phyloP scores from a whole-genome alignment of 35 echinoderm and acorn worm genomes.

The Hemicentrotus pulcherrimus region DNA sequence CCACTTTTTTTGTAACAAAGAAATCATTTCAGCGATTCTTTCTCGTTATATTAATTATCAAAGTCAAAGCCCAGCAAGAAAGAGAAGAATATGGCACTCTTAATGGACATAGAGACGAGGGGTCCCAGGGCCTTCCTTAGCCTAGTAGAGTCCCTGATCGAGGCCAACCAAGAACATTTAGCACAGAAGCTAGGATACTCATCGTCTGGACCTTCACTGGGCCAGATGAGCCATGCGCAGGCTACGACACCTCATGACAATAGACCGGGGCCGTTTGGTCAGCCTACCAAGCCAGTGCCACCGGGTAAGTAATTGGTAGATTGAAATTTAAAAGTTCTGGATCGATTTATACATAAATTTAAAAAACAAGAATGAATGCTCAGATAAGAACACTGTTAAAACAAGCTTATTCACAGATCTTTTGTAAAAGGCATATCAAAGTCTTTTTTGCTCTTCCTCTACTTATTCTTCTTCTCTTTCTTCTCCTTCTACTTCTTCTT shows the following conservation, averaged over 20 bases:
- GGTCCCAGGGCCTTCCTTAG: slow-evolving; percentile 74
- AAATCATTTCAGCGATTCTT: not conserved
- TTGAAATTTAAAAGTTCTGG: too few relatives aligned
- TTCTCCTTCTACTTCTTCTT: too few relatives aligned
- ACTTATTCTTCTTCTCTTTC: too few relatives aligned
- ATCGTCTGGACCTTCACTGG: not conserved
- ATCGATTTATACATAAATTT: too few relatives aligned
- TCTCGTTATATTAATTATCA: not conserved
- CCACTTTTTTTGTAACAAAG: too few relatives aligned
- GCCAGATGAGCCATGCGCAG: not conserved
- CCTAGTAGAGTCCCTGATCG: slow-evolving; percentile 58
- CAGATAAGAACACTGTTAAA: too few relatives aligned
- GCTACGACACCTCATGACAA: slow-evolving; percentile 29
- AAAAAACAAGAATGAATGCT: too few relatives aligned
- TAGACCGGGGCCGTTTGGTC: not conserved
- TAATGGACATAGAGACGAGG: slow-evolving; percentile 80
- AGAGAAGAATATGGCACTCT: slow-evolving; percentile 47
- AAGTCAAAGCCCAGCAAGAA: slow-evolving; percentile 67
- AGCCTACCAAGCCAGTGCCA: not conserved
- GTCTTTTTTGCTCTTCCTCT: too few relatives aligned
- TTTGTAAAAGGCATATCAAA: too few relatives aligned
- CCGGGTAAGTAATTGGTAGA: not conserved
- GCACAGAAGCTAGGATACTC: slow-evolving; percentile 55
- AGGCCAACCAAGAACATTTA: slow-evolving; percentile 60
- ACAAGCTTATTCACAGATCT: too few relatives aligned